A percentile compares a stretch with the other conserved stretches of the same genome.
Evolutionary conservation across 1,140 invertebrate genomes (phyloP).

Genomic region (Sycophila sp.): DNA sequence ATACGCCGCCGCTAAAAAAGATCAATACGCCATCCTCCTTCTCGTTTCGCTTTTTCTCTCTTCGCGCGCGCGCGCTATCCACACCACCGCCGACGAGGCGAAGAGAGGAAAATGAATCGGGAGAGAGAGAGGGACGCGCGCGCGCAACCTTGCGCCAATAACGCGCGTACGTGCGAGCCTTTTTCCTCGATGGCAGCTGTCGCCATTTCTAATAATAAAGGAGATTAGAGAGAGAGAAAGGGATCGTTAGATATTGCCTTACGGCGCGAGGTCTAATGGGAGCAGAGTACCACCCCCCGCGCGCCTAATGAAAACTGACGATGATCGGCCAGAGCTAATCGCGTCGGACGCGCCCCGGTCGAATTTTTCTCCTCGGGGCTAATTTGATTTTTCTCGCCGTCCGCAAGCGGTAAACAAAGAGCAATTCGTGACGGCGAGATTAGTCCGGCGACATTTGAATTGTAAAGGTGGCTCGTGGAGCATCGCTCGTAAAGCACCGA

Average conservation of each 20-base stretch:
- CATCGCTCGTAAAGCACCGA: too few relatives aligned
- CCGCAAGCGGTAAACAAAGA: conserved; percentile 5
- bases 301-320: conserved; percentile 19
- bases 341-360: conserved; percentile 6
- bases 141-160: background rate
- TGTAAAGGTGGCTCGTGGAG: too few relatives aligned
- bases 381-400: conserved; percentile 24
- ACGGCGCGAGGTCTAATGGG: conserved; percentile 12
- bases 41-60: conserved; percentile 2
- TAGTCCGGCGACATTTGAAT: conserved; percentile 1
- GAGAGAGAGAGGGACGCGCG: background rate
- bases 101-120: background rate
- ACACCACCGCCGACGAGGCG: too few relatives aligned
- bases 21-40: conserved; percentile 64
- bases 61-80: background rate
- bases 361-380: background rate
- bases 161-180: background rate
- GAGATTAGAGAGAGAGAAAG: conserved; percentile 24
- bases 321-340: conserved; percentile 13
- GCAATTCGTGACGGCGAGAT: background rate
- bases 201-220: conserved; percentile 38
- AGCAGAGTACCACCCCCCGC: background rate
- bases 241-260: background rate
- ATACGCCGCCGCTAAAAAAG: conserved; percentile 65
- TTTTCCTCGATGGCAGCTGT: conserved; percentile 35